Conservation (phyloP, 1,140 invertebrate species). For the Zaprionus camerounensis region DNA sequence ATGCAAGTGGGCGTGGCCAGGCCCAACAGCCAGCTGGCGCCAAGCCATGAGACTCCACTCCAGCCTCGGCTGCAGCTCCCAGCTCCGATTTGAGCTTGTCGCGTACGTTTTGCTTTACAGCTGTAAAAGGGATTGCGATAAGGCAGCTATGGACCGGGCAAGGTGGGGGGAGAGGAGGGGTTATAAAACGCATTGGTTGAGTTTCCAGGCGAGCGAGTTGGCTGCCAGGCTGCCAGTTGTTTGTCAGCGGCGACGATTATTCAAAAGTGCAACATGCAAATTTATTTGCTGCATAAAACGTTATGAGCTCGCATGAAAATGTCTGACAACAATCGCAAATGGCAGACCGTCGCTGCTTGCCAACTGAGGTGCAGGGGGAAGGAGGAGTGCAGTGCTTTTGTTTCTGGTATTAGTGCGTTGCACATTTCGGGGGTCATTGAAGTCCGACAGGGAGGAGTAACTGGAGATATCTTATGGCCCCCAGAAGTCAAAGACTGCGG, state of each 20-base stretch:
- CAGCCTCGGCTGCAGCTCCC: neutral
- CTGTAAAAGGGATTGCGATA: conserved; percentile 6
- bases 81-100: conserved; percentile 47
- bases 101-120: conserved; percentile 33
- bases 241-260: conserved; percentile 78
- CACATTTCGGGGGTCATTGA: neutral
- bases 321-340: conserved; percentile 76
- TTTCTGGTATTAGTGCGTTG: conserved; percentile 1
- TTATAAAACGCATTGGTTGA: conserved; percentile 35
- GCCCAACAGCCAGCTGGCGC: conserved; percentile 65
- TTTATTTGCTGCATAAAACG: conserved; percentile 80
- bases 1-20: conserved; percentile 48
- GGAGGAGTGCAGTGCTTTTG: neutral
- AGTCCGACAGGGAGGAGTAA: neutral
- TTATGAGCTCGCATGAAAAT: conserved; percentile 82
- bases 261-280: conserved; percentile 83
- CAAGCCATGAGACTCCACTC: conserved; percentile 48
- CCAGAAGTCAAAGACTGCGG: conserved; percentile 9
- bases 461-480: neutral
- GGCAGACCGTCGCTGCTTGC: conserved; percentile 48
- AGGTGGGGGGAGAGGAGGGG: neutral
- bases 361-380: conserved; percentile 16
- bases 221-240: conserved; percentile 69
- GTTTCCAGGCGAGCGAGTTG: conserved; percentile 70
- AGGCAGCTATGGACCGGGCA: neutral